Base-by-base conservation (phyloP, 2,113 vertebrate species). In the Gorsachius goisagi region DNA sequence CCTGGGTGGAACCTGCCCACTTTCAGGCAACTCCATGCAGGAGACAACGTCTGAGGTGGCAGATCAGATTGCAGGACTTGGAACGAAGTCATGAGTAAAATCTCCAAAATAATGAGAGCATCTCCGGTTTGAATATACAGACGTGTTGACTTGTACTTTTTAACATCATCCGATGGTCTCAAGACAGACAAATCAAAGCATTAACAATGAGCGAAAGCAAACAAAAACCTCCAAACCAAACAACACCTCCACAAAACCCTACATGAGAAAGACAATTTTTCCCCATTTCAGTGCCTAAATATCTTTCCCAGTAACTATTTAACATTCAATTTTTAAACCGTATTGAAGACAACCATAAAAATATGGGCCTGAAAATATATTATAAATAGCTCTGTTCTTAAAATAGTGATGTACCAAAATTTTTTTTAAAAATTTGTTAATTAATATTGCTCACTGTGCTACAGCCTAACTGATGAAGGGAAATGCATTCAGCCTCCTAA, bases 401-500 rank as follows among this genome's bases (percentile, higher is more conserved):
- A 97, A 94, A 97, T 55, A 90, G 80, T 50, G 92, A 94, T 62
- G 15, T 37, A 44, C 26, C 63, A 49, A 53, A 41, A 13, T 41
- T 41, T 41, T 41, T 41, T 41, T 13, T 5, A 13, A 41, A 41
- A 41, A 41, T 41, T 41, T 41, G 39, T 92, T 94, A 94, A 97
- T 97, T 77, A 85, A 88, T 89, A 86, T 60, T 81, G 60, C 68
- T 95, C 45, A 95, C 93, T 91, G 88, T 82, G 82, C 83, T 95
- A 84, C 94, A 95, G 89, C 89, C 47, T 89, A 89, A 89, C 73
- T 86, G 90, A 97, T 33, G 88, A 95, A 94, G 88, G 21, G 72
- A 85, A 96, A 94, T 93, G 93, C 80, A 91, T 90, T 75, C 88
- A 95, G 95, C 79, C 64, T 97, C 94, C 92, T 94, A 96, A 98